phyloP scores from a whole-genome alignment of 2,888 invertebrate species.

The Zygothrica quintamaculata region DNA sequence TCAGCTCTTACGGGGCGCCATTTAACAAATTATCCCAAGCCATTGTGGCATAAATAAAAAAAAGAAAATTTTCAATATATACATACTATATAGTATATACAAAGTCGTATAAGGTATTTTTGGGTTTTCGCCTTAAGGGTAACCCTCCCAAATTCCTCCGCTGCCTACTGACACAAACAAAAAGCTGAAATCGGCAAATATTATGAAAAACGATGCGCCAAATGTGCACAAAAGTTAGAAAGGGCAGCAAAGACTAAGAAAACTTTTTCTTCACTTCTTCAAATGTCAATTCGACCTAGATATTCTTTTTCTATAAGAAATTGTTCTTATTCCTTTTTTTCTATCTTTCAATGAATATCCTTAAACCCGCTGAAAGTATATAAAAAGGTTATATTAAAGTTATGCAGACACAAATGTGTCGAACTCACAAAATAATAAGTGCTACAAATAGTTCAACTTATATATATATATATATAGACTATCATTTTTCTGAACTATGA shows the following conservation, averaged over 20 bases:
- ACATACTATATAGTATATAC: constrained; percentile 7
- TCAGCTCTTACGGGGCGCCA: constrained; percentile 16
- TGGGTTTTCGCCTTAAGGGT: background rate
- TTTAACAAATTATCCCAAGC: constrained; percentile 68
- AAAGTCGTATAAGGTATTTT: background rate
- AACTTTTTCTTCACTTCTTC: constrained; percentile 62
- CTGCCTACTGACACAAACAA: constrained; percentile 41
- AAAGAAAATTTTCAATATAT: constrained; percentile 58
- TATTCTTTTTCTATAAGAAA: constrained; percentile 11
- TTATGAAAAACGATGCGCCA: constrained; percentile 59
- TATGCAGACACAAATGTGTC: too few species aligned
- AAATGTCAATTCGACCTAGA: constrained; percentile 47
- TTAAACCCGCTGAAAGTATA: too few species aligned
- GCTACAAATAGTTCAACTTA: too few species aligned
- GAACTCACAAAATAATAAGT: too few species aligned
- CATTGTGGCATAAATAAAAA: constrained; percentile 47
- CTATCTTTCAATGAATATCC: background rate
- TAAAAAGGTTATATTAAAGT: too few species aligned
- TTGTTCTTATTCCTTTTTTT: background rate
- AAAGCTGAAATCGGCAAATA: constrained; percentile 43
- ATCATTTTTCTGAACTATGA: too few species aligned
- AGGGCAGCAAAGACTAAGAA: constrained; percentile 22
- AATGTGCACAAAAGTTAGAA: constrained; percentile 50
- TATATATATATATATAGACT: too few species aligned
- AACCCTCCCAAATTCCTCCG: too few species aligned